These are phyloP conservation scores for Tetranychus truncatus DNA, from an alignment of 2,888 invertebrate species.

Conservation along the genomic window DNA sequence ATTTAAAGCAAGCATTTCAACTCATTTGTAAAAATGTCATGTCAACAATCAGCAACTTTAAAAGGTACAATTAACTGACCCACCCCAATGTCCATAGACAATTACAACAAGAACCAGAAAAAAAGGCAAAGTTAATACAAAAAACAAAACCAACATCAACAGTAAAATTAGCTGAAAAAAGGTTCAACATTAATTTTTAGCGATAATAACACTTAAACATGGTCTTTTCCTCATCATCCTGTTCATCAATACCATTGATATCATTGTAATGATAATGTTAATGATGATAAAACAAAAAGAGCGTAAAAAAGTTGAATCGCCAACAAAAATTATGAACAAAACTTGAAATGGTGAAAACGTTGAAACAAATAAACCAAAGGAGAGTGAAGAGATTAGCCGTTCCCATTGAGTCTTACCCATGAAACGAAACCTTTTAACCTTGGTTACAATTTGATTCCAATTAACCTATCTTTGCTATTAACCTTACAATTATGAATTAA, in stretches of 20 bases:
- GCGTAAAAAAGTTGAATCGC: too few species aligned
- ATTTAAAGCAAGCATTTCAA: background rate
- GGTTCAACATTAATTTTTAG: background rate
- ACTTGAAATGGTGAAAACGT: background rate
- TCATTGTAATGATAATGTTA: background rate
- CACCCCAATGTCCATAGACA: background rate
- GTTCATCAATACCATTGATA: background rate
- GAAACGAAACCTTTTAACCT: background rate
- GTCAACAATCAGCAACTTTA: background rate
- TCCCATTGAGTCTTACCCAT: background rate
- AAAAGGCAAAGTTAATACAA: too few species aligned
- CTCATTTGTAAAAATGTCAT: background rate
- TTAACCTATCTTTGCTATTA: background rate
- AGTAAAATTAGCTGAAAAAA: background rate
- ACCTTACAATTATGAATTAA: background rate
- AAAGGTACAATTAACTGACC: background rate
- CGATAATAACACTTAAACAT: too few species aligned
- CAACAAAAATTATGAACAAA: background rate
- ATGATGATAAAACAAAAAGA: too few species aligned
- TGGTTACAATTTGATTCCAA: background rate
- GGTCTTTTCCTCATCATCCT: too few species aligned
- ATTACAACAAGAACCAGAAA: background rate
- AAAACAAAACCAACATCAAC: background rate
- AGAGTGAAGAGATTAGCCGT: background rate
- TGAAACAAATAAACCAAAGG: background rate